These are phyloP conservation scores for Hyles lineata DNA, from an alignment of 2,888 invertebrate species.

Conservation along the genomic window DNA sequence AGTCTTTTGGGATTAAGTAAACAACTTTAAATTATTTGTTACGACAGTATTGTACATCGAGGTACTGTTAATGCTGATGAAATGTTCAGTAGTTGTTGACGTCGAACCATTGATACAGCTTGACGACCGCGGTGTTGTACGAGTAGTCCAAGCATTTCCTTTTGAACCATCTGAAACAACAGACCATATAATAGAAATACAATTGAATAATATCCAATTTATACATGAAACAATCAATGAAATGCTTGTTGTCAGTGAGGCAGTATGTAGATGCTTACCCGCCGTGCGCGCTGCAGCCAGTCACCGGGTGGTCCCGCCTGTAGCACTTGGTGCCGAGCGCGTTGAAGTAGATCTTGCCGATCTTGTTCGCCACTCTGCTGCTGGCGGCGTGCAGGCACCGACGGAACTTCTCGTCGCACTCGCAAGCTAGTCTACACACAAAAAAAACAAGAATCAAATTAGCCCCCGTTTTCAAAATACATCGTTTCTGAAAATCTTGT, in stretches of 20 bases:
- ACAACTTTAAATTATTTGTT: background rate
- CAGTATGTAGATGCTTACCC: conserved; percentile 8
- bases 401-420: conserved; percentile 69
- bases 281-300: conserved; percentile 8
- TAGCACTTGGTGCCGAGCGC: conserved; percentile 78
- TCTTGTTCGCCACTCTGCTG: conserved; percentile 50
- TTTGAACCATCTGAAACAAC: conserved; percentile 42
- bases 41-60: background rate
- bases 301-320: conserved; percentile 64
- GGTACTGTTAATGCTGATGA: background rate
- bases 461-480: background rate
- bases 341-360: conserved; percentile 75
- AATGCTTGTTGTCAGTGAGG: too few relatives aligned
- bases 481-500: background rate
- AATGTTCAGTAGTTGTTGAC: conserved; percentile 55
- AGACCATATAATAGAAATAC: background rate
- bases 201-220: too few relatives aligned
- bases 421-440: conserved; percentile 46
- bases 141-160: conserved; percentile 63
- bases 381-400: conserved; percentile 60
- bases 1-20: background rate
- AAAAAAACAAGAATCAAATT: too few relatives aligned
- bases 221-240: too few relatives aligned
- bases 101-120: conserved; percentile 76
- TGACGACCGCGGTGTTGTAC: conserved; percentile 55